These are phyloP conservation scores for Anniella stebbinsi DNA, from an alignment of 2,797 vertebrate genomes.

Conservation along the genomic window DNA sequence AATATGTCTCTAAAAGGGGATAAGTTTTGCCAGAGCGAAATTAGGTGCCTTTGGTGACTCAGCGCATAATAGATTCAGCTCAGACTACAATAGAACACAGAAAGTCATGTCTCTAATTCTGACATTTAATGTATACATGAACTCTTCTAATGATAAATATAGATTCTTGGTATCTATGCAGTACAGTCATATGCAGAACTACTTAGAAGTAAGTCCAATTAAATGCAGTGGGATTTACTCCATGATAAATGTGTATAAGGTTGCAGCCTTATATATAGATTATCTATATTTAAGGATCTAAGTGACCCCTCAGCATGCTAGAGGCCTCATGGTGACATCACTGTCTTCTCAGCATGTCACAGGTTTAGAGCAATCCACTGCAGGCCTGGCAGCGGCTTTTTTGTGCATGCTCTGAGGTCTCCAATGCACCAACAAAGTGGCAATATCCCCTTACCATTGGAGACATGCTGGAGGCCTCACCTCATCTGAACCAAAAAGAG, in stretches of 20 bases:
- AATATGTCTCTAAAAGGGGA: not conserved
- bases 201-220: not conserved
- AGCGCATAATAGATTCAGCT: not conserved
- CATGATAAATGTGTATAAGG: not conserved
- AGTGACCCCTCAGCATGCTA: not conserved
- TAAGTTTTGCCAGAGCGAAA: not conserved
- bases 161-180: not conserved
- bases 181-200: not conserved
- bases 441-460: not conserved
- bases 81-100: constrained; percentile 1
- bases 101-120: not conserved
- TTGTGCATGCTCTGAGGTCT: not conserved
- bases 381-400: not conserved
- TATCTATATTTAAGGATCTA: not conserved
- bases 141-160: not conserved
- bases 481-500: not conserved
- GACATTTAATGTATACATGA: not conserved
- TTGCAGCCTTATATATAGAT: not conserved
- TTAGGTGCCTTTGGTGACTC: not conserved
- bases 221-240: not conserved
- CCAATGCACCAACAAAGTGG: not conserved
- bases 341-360: not conserved
- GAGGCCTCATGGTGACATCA: not conserved
- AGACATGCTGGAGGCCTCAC: not conserved
- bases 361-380: not conserved